These are phyloP conservation scores for Acleris holmiana DNA, from an alignment of 2,888 invertebrate genomes.

Conservation along the genomic window DNA sequence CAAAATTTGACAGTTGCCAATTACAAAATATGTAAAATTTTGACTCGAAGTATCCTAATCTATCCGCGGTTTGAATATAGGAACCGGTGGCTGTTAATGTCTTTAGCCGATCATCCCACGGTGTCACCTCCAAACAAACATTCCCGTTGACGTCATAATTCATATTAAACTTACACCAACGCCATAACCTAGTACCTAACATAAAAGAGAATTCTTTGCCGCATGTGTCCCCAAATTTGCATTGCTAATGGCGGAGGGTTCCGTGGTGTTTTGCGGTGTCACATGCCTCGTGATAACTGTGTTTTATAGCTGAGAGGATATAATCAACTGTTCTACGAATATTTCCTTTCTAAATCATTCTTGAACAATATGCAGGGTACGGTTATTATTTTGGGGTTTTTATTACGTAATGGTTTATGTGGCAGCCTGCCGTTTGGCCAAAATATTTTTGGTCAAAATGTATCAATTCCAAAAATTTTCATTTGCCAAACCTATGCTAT, in stretches of 20 bases:
- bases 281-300: conserved; percentile 36
- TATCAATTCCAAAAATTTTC: too few relatives aligned
- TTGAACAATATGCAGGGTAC: neutral
- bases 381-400: neutral
- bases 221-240: conserved; percentile 61
- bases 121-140: conserved; percentile 6
- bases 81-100: too few relatives aligned
- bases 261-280: conserved; percentile 38
- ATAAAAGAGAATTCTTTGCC: conserved; percentile 47
- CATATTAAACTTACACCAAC: conserved; percentile 23
- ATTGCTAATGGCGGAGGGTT: conserved; percentile 63
- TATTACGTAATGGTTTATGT: too few relatives aligned
- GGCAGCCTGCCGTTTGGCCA: too few relatives aligned
- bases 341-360: conserved; percentile 27
- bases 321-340: conserved; percentile 34
- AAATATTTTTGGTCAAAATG: too few relatives aligned
- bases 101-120: too few relatives aligned
- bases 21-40: too few relatives aligned
- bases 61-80: too few relatives aligned
- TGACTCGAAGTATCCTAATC: too few relatives aligned
- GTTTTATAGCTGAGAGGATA: conserved; percentile 34
- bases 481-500: too few relatives aligned
- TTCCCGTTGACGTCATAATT: conserved; percentile 14
- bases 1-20: too few relatives aligned
- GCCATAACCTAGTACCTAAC: conserved; percentile 40